Percentiles rank a stretch among this genome's conserved stretches.
phyloP scores from a whole-genome alignment of 2,888 invertebrate genomes.

The Idaea dimidiata region DNA sequence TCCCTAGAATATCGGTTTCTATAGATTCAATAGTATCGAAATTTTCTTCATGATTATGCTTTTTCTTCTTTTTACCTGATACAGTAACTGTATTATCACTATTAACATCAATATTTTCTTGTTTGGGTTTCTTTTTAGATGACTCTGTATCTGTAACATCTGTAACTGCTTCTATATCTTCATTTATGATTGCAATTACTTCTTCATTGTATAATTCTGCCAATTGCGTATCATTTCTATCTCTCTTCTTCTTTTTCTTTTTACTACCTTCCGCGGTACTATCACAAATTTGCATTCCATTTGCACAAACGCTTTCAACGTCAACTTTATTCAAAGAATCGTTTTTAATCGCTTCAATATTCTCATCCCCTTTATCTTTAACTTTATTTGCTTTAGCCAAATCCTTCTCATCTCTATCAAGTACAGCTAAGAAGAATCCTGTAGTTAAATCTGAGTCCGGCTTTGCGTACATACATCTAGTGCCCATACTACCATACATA shows the following conservation, averaged over 20 bases:
- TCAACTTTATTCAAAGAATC: conserved; percentile 6
- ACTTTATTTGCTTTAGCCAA: conserved; percentile 47
- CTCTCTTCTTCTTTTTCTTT: conserved; percentile 9
- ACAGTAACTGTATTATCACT: conserved; percentile 6
- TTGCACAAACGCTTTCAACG: conserved; percentile 4
- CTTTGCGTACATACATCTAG: conserved; percentile 88
- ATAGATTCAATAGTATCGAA: conserved; percentile 2
- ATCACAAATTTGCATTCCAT: conserved; percentile 1
- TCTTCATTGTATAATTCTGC: conserved; percentile 8
- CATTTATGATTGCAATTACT: neutral
- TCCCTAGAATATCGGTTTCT: conserved; percentile 16
- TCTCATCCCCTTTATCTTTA: conserved; percentile 30
- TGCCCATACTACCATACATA: conserved; percentile 84
- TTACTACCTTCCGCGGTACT: conserved; percentile 7
- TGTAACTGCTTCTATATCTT: conserved; percentile 10
- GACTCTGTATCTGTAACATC: conserved; percentile 8
- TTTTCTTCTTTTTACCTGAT: conserved; percentile 17
- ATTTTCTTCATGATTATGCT: conserved; percentile 9
- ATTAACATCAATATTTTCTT: conserved; percentile 16
- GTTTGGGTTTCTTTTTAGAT: neutral
- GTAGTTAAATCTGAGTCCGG: conserved; percentile 90
- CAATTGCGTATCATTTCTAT: neutral
- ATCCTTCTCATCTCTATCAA: conserved; percentile 83
- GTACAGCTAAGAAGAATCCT: conserved; percentile 97
- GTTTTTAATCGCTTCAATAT: conserved; percentile 11